Evolutionary conservation across 2,888 invertebrate species (phyloP).

Genomic region (Parthenolecanium corni): DNA sequence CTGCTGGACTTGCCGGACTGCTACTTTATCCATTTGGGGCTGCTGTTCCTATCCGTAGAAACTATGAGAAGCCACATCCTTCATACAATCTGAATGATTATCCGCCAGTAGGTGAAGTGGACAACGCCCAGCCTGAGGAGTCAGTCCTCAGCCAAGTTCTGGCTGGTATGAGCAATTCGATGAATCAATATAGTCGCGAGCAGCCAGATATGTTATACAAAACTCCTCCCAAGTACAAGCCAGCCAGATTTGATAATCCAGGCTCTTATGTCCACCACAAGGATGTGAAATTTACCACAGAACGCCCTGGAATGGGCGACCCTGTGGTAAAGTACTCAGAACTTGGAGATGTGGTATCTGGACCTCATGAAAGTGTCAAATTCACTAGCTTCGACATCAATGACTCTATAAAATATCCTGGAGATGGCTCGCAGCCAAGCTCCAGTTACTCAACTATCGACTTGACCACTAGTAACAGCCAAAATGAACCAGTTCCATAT

Average conservation of each 20-base stretch:
- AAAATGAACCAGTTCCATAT: slow-evolving; percentile 11
- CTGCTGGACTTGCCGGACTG: slow-evolving; percentile 63
- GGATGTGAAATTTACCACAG: slow-evolving; percentile 15
- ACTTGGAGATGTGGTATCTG: slow-evolving; percentile 27
- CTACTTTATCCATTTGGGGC: slow-evolving; percentile 60
- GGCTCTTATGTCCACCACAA: slow-evolving; percentile 28
- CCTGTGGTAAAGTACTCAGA: slow-evolving; percentile 22
- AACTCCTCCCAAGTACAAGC: slow-evolving; percentile 16
- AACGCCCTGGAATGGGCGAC: neutral
- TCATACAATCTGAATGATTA: slow-evolving; percentile 56
- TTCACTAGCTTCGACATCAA: slow-evolving; percentile 25
- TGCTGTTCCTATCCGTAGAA: slow-evolving; percentile 34
- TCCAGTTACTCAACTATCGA: slow-evolving; percentile 16
- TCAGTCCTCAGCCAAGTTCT: slow-evolving; percentile 63
- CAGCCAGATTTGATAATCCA: slow-evolving; percentile 29
- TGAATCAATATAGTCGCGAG: slow-evolving; percentile 33
- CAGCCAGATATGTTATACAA: slow-evolving; percentile 16
- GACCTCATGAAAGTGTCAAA: slow-evolving; percentile 24
- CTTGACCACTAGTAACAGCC: neutral
- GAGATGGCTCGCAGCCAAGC: slow-evolving; percentile 4
- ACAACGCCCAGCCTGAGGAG: slow-evolving; percentile 54
- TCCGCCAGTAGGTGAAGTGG: slow-evolving; percentile 39
- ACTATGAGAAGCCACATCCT: slow-evolving; percentile 32
- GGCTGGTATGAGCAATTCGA: slow-evolving; percentile 51
- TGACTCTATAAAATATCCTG: slow-evolving; percentile 22